Conservation (phyloP, 2,113 vertebrate genomes). For the Daboia siamensis region DNA sequence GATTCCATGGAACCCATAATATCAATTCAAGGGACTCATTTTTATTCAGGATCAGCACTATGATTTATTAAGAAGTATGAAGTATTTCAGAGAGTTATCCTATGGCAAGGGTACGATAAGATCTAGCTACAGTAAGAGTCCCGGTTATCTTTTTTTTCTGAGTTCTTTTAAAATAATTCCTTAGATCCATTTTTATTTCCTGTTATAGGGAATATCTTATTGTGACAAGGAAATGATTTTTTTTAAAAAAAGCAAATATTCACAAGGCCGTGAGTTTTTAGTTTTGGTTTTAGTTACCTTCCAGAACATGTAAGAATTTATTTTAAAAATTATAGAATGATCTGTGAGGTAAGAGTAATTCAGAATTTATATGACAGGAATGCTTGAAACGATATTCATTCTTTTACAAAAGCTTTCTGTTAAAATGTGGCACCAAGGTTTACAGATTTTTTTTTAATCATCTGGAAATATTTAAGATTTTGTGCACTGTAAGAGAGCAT, state of each 20-base stretch:
- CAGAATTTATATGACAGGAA: neutral
- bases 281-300: neutral
- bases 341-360: neutral
- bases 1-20: neutral
- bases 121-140: neutral
- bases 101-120: neutral
- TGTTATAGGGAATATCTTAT: neutral
- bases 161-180: neutral
- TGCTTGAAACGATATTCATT: neutral
- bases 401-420: neutral
- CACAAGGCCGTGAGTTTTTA: neutral
- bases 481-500: neutral
- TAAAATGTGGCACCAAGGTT: neutral
- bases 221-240: neutral
- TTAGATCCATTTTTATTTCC: neutral
- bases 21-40: neutral
- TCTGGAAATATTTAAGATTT: neutral
- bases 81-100: neutral
- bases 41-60: neutral
- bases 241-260: neutral
- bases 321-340: neutral
- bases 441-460: neutral
- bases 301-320: neutral
- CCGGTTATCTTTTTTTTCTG: neutral
- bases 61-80: neutral